Evolutionary conservation across 2,113 vertebrate species (phyloP), one percentile per base, ranked within the genome.

Genomic region (Spermophilus dauricus): DNA sequence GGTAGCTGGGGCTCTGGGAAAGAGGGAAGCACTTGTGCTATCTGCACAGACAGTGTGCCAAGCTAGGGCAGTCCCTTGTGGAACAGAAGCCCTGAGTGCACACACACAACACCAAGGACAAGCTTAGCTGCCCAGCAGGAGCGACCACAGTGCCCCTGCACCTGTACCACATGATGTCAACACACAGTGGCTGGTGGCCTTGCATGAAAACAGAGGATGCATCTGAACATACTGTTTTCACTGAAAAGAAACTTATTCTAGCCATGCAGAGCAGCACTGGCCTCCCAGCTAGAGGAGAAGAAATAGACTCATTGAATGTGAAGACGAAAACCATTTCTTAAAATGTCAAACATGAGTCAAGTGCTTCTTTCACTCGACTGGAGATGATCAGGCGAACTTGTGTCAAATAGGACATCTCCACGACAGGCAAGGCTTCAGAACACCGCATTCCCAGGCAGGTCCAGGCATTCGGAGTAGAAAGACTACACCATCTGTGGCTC

Each of bases 51-150:
- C 13, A 5, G 28, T 20, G 42, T 39, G 24, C 13, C 58, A 26
- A 53, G 67, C 42, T 7, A 11, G 34, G 42, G 56, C 28, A 14
- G 30, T n/a, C 18, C 67, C 45, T 34, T 4, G 37, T n/a, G 26
- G 45, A 69, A n/a, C 67, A 67, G 51, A 82, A 53, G 28, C 45
- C 65, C 5, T 5, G n/a, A 30, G 8, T 45, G 45, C 45, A 45
- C 2, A 5, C 0, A 34, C 0, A 0, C 13, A 61, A 22, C 18
- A 5, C 37, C 73, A 14, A 8, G 8, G 0, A 4, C 0, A 0
- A 51, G 72, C 45, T 45, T 45, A 45, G 45, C 39, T 69, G 86
- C 58, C 70, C 8, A 14, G 88, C 0, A 34, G 73, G 20, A 56
- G 90, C n/a, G 2, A 22, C 48, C 10, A 20, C 6, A 30, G 37